Evolutionary conservation across 1,140 invertebrate species (phyloP).

Genomic region (Helicoverpa armigera): DNA sequence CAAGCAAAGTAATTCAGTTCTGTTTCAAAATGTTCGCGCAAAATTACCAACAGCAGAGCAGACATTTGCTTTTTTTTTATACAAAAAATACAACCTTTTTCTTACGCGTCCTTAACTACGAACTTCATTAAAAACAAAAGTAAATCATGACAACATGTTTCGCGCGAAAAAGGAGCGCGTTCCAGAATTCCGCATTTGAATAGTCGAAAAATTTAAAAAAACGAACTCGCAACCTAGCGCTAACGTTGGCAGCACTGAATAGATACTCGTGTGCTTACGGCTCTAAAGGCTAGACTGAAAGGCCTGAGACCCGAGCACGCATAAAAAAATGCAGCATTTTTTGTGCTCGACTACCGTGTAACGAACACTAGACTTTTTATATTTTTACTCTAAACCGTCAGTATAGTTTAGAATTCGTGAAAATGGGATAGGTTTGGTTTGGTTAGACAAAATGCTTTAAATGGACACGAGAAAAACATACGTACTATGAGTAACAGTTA

Average conservation of each 20-base stretch:
- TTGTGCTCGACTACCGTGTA: slow-evolving; percentile 38
- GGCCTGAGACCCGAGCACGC: slow-evolving; percentile 44
- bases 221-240: slow-evolving; percentile 42
- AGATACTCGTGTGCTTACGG: slow-evolving; percentile 47
- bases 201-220: slow-evolving; percentile 42
- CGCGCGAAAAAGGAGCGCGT: slow-evolving; percentile 28
- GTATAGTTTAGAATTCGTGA: slow-evolving; percentile 21
- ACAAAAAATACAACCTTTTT: background rate
- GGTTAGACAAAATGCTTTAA: background rate
- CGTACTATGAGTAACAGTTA: background rate
- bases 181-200: slow-evolving; percentile 47
- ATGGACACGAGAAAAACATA: background rate
- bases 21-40: background rate
- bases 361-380: slow-evolving; percentile 46
- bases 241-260: slow-evolving; percentile 51
- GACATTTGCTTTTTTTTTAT: background rate
- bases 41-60: background rate
- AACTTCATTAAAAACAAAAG: slow-evolving; percentile 41
- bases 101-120: slow-evolving; percentile 11
- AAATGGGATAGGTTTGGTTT: slow-evolving; percentile 29
- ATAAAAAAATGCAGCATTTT: slow-evolving; percentile 43
- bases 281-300: slow-evolving; percentile 50
- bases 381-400: slow-evolving; percentile 36
- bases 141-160: slow-evolving; percentile 39
- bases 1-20: background rate